Evolutionary conservation across 2,113 vertebrate genomes (phyloP), one percentile per base, ranked within the genome.

Genomic region (Macquaria australasica): DNA sequence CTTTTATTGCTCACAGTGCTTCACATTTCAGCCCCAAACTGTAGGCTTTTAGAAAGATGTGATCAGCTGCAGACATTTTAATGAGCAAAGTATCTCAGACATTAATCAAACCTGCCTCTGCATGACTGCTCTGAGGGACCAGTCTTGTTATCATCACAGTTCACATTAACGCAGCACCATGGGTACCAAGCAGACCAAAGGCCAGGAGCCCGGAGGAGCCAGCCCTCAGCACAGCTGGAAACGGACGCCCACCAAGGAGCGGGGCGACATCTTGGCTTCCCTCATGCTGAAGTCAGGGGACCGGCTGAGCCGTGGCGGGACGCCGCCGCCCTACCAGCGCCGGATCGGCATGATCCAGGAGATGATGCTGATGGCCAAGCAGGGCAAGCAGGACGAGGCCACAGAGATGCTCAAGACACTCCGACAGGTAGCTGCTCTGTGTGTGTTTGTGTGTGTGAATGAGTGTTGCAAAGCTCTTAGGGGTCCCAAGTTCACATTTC

Each of bases 321-420:
- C 95, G 39, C 95, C 96, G 25, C 98, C 98, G 53, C 98, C 98
- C 8, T 99, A 99, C 93, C 98, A 97, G 92, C 95, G 97, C 39
- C 96, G 98, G 11, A 96, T 99, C 58, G 89, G 96, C 83, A 97
- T 99, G 96, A 97, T 99, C 92, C 97, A 99, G 95, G 98, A 99
- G 90, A 97, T 99, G 97, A 97, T 98, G 97, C 89, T 96, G 81
- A 96, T 98, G 96, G 96, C 97, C 90, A 97, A 96, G 90, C 97
- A 98, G 91, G 98, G 98, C 69, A 96, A 94, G 83, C 97, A 98
- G 77, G 97, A 98, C 41, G 97, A 99, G 91, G 97, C 97, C 73
- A 98, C 96, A 1, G 97, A 97, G 94, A 96, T 99, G 96, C 97
- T 99, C 69, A 96, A 94, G 94, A 97, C 97, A 56, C 97, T 99